These are phyloP conservation scores for Orchesellides sinensis DNA, from an alignment of 2,888 invertebrate species.

Conservation along the genomic window DNA sequence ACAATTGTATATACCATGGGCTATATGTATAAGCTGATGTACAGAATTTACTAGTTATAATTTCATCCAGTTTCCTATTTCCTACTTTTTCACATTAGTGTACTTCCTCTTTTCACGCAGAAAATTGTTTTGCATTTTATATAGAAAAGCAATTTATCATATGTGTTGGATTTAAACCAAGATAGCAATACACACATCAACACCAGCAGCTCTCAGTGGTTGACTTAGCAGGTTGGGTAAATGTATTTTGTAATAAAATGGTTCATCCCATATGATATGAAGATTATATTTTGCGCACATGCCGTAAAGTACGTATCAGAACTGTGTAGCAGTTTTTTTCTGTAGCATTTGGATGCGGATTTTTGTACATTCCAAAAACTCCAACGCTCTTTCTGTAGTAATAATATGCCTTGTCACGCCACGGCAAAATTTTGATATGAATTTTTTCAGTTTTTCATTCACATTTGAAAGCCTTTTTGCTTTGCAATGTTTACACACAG, in stretches of 20 bases:
- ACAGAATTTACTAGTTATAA: background rate
- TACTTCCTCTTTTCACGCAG: background rate
- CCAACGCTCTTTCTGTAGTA: background rate
- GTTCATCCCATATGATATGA: no score
- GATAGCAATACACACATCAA: background rate
- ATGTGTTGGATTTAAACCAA: background rate
- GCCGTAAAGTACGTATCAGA: no score
- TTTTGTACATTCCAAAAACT: background rate
- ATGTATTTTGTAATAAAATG: no score
- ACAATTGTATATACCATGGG: no score
- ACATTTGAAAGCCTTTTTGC: background rate
- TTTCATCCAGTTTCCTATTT: constrained; percentile 8
- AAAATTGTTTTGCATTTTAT: background rate
- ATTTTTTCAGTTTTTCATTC: constrained; percentile 2
- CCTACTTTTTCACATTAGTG: background rate
- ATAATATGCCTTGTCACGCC: constrained; percentile 8
- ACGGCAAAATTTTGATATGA: background rate
- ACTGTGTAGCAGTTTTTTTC: no score
- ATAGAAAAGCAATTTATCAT: constrained; percentile 1
- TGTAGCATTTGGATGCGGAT: background rate
- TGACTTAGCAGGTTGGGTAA: constrained; percentile 14
- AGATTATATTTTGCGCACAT: no score
- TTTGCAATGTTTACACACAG: background rate
- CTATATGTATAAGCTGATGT: background rate
- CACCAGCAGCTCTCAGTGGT: no score